These are phyloP conservation scores for Zele albiditarsus DNA, from an alignment of 2,888 invertebrate species.

Conservation along the genomic window DNA sequence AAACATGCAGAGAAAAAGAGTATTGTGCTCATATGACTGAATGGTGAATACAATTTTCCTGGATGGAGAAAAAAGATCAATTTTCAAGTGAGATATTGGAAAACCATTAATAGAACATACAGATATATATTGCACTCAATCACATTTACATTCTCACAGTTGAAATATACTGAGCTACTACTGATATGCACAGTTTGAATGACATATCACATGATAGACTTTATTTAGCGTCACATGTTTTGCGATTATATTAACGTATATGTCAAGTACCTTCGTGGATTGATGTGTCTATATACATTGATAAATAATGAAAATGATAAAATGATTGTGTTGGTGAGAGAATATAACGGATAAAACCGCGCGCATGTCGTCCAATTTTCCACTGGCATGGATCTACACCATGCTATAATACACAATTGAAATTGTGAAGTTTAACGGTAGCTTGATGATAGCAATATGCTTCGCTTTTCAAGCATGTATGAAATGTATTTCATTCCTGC, in stretches of 20 bases:
- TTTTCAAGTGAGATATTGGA: not conserved
- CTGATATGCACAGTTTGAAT: not conserved
- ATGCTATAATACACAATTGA: constrained; percentile 38
- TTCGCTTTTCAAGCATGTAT: too few species aligned
- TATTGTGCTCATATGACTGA: too few species aligned
- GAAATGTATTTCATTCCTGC: too few species aligned
- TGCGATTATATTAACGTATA: too few species aligned
- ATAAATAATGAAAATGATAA: constrained; percentile 8
- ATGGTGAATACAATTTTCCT: too few species aligned
- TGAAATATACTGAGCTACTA: not conserved
- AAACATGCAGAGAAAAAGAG: too few species aligned
- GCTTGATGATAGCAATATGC: not conserved
- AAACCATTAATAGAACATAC: not conserved
- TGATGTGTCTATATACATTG: constrained; percentile 27
- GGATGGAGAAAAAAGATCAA: not conserved
- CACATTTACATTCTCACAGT: too few species aligned
- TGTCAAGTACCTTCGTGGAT: too few species aligned
- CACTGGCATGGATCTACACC: constrained; percentile 44
- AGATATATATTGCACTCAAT: not conserved
- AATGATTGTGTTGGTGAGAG: constrained; percentile 14
- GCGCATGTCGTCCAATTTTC: constrained; percentile 45
- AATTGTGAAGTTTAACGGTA: constrained; percentile 38
- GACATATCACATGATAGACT: not conserved
- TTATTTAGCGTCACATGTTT: too few species aligned
- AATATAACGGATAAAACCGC: constrained; percentile 49